phyloP scores from a whole-genome alignment of 2,113 vertebrate species.

The Pomatostomus ruficeps region DNA sequence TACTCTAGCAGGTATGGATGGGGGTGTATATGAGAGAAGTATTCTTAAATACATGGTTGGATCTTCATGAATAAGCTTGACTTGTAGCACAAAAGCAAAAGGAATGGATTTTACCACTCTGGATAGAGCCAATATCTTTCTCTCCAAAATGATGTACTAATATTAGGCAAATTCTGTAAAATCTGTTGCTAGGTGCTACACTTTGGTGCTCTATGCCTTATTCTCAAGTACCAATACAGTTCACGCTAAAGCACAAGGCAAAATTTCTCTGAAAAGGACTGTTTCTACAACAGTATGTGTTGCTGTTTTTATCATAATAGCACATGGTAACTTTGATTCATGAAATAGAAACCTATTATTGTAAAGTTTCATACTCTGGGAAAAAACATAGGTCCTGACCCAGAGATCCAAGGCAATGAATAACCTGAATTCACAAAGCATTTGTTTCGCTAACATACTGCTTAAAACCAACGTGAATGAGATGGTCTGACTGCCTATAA shows the following conservation, averaged over 20 bases:
- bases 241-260: not conserved
- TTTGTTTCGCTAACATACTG: not conserved
- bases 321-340: not conserved
- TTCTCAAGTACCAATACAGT: not conserved
- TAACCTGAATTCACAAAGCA: not conserved
- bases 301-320: not conserved
- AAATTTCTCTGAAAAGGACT: not conserved
- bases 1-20: not conserved
- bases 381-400: not conserved
- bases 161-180: not conserved
- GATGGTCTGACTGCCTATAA: not conserved
- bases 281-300: not conserved
- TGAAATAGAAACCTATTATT: not conserved
- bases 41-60: not conserved
- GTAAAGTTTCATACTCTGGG: not conserved
- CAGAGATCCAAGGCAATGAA: not conserved
- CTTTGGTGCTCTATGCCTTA: not conserved
- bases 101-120: not conserved
- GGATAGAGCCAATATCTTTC: not conserved
- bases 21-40: not conserved
- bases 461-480: not conserved
- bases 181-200: not conserved
- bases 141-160: not conserved
- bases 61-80: not conserved
- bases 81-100: not conserved